phyloP scores from a whole-genome alignment of 2,113 vertebrate species.

The Osmerus eperlanus region DNA sequence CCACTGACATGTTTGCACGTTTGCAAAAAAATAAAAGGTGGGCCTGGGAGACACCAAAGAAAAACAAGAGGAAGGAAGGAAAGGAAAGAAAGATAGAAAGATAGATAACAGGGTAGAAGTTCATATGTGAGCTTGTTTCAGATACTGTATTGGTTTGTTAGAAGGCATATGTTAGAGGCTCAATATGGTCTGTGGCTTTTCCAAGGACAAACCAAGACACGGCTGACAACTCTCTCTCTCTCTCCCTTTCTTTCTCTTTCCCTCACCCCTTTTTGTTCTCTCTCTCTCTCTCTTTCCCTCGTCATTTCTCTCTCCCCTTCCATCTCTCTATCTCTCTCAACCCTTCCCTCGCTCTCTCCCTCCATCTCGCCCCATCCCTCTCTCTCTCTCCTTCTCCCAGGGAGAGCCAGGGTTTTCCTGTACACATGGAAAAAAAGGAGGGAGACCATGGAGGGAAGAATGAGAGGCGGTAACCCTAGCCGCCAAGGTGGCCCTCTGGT shows the following conservation, averaged over 20 bases:
- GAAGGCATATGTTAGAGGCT: slow-evolving; percentile 40
- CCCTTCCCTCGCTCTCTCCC: not conserved
- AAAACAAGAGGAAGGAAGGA: slow-evolving; percentile 31
- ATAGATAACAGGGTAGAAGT: not conserved
- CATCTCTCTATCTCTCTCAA: too few relatives aligned
- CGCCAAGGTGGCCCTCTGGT: slow-evolving; percentile 62
- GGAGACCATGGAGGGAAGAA: slow-evolving; percentile 38
- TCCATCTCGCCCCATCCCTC: too few relatives aligned
- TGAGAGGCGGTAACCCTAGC: slow-evolving; percentile 64
- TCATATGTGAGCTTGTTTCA: slow-evolving; percentile 7
- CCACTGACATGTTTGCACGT: slow-evolving; percentile 62
- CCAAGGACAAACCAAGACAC: slow-evolving; percentile 49
- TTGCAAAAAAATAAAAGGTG: slow-evolving; percentile 28
- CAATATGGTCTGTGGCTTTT: slow-evolving; percentile 57
- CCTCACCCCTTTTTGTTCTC: too few relatives aligned
- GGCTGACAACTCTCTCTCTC: slow-evolving; percentile 11
- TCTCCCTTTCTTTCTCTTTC: slow-evolving; percentile 23
- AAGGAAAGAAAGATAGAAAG: slow-evolving; percentile 13
- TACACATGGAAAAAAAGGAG: slow-evolving; percentile 51
- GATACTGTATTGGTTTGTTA: slow-evolving; percentile 35
- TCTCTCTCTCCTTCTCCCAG: slow-evolving; percentile 35
- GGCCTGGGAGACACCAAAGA: slow-evolving; percentile 34
- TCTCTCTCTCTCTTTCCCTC: too few relatives aligned
- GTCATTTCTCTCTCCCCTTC: too few relatives aligned
- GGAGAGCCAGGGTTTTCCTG: slow-evolving; percentile 57